Evolutionary conservation across 2,113 vertebrate species (phyloP).

Genomic region (Aramus guarauna): DNA sequence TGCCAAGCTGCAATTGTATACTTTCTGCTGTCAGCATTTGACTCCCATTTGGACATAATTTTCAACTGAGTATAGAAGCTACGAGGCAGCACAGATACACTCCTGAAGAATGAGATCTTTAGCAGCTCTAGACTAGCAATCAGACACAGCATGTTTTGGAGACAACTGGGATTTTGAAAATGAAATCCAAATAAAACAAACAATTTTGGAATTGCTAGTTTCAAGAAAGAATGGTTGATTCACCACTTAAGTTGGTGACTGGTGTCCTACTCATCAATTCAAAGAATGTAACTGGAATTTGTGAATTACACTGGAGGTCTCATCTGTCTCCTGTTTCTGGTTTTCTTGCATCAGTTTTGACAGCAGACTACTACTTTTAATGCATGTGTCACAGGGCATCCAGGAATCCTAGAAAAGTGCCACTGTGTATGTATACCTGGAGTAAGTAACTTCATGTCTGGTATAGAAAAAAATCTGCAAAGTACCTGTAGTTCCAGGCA

Average conservation of each 20-base stretch:
- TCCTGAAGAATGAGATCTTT: neutral
- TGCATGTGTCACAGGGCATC: neutral
- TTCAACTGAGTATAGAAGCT: neutral
- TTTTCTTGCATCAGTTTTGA: neutral
- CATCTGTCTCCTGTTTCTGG: neutral
- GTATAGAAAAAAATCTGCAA: neutral
- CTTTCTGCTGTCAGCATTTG: neutral
- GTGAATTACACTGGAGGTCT: neutral
- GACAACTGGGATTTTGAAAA: neutral
- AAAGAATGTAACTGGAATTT: neutral
- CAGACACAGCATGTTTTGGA: neutral
- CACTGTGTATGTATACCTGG: rapidly evolving
- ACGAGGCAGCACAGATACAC: neutral
- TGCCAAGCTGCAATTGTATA: neutral
- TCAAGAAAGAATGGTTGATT: neutral
- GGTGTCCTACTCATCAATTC: neutral
- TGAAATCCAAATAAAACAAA: neutral
- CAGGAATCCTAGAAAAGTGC: neutral
- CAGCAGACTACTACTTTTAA: neutral
- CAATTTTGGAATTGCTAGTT: neutral
- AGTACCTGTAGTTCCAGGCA: neutral
- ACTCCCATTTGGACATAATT: neutral
- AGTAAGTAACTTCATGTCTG: neutral
- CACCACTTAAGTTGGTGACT: neutral
- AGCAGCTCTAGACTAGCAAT: neutral